Percentiles rank a stretch among this genome's conserved stretches.
Evolutionary conservation across 2,113 vertebrate genomes (phyloP).

Genomic region (Siniperca knerii): DNA sequence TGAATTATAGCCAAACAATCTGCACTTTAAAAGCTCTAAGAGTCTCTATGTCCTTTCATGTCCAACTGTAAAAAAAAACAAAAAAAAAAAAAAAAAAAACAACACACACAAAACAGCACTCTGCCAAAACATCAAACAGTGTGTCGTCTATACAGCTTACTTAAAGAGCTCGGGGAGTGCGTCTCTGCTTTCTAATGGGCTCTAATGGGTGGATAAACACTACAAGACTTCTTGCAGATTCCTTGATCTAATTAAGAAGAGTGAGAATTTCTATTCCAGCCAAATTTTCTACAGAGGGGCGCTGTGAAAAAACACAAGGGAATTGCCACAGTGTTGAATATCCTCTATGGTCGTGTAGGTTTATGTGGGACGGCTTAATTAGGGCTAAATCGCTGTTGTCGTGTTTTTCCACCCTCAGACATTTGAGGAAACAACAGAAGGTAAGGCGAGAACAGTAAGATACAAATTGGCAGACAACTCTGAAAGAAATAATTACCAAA

Average conservation of each 20-base stretch:
- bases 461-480: conserved; percentile 61
- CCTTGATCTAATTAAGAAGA: conserved; percentile 75
- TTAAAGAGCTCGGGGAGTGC: conserved; percentile 66
- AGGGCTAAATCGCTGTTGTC: conserved; percentile 51
- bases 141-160: conserved; percentile 58
- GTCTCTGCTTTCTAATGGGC: conserved; percentile 67
- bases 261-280: conserved; percentile 58
- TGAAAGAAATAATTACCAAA: conserved; percentile 62
- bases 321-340: conserved; percentile 44
- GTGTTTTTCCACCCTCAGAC: conserved; percentile 51
- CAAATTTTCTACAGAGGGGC: conserved; percentile 53
- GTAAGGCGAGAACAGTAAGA: conserved; percentile 59
- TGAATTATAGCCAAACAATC: conserved; percentile 43
- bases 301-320: conserved; percentile 50
- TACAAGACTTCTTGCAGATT: conserved; percentile 64
- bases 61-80: conserved; percentile 22
- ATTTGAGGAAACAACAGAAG: conserved; percentile 73
- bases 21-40: conserved; percentile 14
- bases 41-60: conserved; percentile 38
- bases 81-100: neutral
- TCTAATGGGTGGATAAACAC: conserved; percentile 72
- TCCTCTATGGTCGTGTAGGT: conserved; percentile 37
- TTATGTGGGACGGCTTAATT: conserved; percentile 61
- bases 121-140: conserved; percentile 65
- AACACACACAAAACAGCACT: conserved; percentile 10